A percentile compares a stretch with the other conserved stretches of the same genome.
These are phyloP conservation scores for Heteromurus nitidus DNA, from an alignment of 2,888 invertebrate species.

Conservation along the genomic window DNA sequence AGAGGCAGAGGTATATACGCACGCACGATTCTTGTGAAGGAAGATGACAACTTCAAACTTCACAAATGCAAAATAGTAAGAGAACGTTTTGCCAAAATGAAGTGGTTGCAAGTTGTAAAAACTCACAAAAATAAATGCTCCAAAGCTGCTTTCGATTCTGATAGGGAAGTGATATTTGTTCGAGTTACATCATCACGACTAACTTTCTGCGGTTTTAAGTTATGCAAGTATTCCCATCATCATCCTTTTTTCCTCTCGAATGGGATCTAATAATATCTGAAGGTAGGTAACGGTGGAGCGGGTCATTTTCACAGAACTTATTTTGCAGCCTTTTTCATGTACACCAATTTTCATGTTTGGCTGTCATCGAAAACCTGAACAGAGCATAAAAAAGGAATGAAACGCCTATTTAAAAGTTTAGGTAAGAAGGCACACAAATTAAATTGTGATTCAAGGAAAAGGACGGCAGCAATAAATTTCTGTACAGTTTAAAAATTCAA, in stretches of 20 bases:
- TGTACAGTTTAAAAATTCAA: neutral
- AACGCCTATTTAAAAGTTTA: neutral
- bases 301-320: too few species aligned
- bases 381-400: neutral
- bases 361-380: neutral
- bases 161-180: neutral
- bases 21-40: neutral
- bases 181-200: too few species aligned
- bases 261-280: too few species aligned
- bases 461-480: neutral
- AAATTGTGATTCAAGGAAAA: neutral
- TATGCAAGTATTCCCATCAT: neutral
- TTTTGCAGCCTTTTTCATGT: too few species aligned
- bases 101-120: neutral
- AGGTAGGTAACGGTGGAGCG: too few species aligned
- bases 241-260: too few species aligned
- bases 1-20: neutral
- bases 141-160: too few species aligned
- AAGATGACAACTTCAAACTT: neutral
- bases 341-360: neutral
- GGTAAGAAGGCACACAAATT: neutral
- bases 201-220: neutral
- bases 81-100: neutral
- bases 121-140: neutral
- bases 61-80: neutral